phyloP scores from a whole-genome alignment of 2,113 vertebrate species.

The Mionectes macconnelli region DNA sequence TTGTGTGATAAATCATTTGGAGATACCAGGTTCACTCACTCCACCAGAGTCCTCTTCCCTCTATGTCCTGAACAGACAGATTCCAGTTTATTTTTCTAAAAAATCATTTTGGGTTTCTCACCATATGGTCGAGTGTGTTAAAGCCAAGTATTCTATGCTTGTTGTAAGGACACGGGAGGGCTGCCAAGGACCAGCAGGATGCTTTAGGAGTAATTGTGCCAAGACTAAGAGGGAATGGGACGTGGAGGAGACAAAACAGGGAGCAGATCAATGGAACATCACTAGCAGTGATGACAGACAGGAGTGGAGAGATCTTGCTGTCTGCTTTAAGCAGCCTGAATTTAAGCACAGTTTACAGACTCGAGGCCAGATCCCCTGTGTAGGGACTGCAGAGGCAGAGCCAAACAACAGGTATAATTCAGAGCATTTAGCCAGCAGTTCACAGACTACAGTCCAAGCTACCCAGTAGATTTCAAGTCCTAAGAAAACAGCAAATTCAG shows the following conservation, averaged over 20 bases:
- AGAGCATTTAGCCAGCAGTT: not conserved
- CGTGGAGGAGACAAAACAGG: not conserved
- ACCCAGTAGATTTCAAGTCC: not conserved
- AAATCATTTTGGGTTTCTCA: not conserved
- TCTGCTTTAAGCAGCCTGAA: not conserved
- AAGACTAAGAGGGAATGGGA: not conserved
- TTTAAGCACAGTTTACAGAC: not conserved
- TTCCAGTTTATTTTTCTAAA: not conserved
- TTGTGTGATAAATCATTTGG: not conserved
- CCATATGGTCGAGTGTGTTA: not conserved
- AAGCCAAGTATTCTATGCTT: not conserved
- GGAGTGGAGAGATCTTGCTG: not conserved
- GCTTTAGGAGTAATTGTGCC: not conserved
- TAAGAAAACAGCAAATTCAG: not conserved
- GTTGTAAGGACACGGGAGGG: not conserved
- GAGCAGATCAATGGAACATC: not conserved
- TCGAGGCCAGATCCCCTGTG: accelerated
- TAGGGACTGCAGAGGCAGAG: not conserved
- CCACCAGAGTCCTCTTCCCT: not conserved
- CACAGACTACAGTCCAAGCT: not conserved
- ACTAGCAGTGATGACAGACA: not conserved
- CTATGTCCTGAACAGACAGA: not conserved
- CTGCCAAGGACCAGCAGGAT: not conserved
- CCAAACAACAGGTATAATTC: not conserved
- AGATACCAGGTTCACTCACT: not conserved